Base-by-base conservation (phyloP, 2,888 invertebrate genomes). In the Colletes collaris region DNA sequence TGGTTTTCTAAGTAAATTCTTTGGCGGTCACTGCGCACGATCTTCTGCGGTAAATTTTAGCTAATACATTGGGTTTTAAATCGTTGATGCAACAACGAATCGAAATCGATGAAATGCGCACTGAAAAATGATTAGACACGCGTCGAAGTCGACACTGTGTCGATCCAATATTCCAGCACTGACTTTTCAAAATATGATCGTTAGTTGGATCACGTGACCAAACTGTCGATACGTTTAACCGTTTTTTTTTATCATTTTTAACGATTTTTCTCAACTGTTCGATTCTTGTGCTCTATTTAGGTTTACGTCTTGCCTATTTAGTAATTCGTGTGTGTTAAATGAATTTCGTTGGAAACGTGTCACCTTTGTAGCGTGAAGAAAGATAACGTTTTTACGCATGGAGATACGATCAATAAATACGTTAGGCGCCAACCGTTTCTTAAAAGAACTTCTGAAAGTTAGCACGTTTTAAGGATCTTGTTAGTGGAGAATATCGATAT, bases 351-450 rank as follows among this genome's bases (percentile, higher is more conserved):
- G 13, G 52, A 55, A 71, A 19, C 35, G 35, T 58, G 8, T 16
- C 10, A 53, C 52, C 11, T 10, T 7, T 11, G 52, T 56, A 53
- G 58, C 10, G 4, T 3, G 16, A 50, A 60, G 53, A 50, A 37
- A 55, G 44, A 46, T 11, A 63, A 63, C 55, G 64, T 69, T 77
- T 60, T 68, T 59, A 55, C 68, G 79, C 56, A 19, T 35, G 6
- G 62, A 68, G 49, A 73, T 71, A 55, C 79, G 80, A 82, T 83
- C 83, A 82, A 83, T 83, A 83, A 82, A 80, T 83, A 80, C 80
- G 82, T 82, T 82, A 68, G 71, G 69, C 71, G 76, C 67, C 74
- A 73, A 76, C 76, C 46, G 73, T 56, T 44, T 53, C 4, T 40
- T 16, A 49, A 59, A 70, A 68, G 67, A 79, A 50, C 44, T 68